Evolutionary conservation across 2,113 vertebrate species (phyloP), one percentile per base, ranked within the genome.

Genomic region (Chitala chitala): DNA sequence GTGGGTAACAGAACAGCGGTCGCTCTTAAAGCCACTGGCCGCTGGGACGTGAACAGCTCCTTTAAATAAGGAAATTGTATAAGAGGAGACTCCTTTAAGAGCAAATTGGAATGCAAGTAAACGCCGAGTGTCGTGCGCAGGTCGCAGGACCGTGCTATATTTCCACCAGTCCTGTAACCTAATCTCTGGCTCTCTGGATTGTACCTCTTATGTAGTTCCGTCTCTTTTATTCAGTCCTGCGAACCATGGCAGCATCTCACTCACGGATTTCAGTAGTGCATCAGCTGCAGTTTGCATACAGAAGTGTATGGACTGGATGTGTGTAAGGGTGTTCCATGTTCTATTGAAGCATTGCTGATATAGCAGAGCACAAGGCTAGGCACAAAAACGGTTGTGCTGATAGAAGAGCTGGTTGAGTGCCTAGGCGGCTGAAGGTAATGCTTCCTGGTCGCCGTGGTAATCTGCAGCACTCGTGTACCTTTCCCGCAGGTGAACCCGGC

Each of bases 181-280:
- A 42, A 68, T 29, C 64, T 68, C 24, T 42, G 42, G 38, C 26
- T 66, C 38, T 66, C 64, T 68, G 64, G 40, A 66, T 66, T 44
- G 63, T 44, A n/a, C 61, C 38, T 65, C 63, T 46, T 44, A 46
- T 68, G 29, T 22, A 48, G 22, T 13, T n/a, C 40, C n/a, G 40
- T 26, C 9, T 38, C 63, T 66, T 9, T 68, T 68, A 38, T 42
- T 68, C 12, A 26, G 22, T 22, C 26, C 22, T 44, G 2, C 9
- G 13, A n/a, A 12, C 64, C 64, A 68, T 20, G 15, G 12, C 13
- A 48, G 40, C 64, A 68, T 42, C 40, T 46, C n/a, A 33, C 6
- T 12, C 15, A 26, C 24, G 46, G 64, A 48, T 22, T 24, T 4
- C 64, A 26, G 12, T 15, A 42, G 4, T 48, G 3, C 64, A 22